phyloP scores from a whole-genome alignment of 2,797 vertebrate species.

The Mus caroli region DNA sequence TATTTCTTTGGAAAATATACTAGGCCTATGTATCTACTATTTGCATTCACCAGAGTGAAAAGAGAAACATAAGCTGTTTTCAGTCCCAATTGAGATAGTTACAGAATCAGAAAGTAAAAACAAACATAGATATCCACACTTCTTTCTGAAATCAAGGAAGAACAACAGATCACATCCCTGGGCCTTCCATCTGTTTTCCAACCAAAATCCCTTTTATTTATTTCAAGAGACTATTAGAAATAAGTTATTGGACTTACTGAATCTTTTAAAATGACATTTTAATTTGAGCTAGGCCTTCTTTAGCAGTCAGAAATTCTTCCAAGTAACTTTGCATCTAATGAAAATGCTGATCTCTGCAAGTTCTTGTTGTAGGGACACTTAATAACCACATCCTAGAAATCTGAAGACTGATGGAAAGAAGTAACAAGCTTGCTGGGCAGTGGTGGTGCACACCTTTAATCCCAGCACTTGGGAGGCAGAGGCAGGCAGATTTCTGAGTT shows the following conservation, averaged over 20 bases:
- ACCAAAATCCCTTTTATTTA: not conserved
- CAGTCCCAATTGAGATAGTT: not conserved
- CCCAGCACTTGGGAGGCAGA: no score
- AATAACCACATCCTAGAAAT: not conserved
- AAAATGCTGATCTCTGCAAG: not conserved
- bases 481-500: no score
- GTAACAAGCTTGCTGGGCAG: not conserved
- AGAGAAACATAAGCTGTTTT: slow-evolving; percentile 16
- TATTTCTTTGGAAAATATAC: slow-evolving; percentile 30
- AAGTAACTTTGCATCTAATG: not conserved
- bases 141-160: not conserved
- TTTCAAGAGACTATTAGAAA: slow-evolving; percentile 37
- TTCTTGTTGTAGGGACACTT: not conserved
- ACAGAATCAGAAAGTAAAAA: not conserved
- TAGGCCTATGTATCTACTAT: slow-evolving; percentile 9
- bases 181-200: not conserved
- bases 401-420: not conserved
- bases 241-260: slow-evolving; percentile 10
- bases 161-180: not conserved
- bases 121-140: not conserved
- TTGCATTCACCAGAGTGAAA: slow-evolving; percentile 36
- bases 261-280: not conserved
- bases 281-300: slow-evolving; percentile 3
- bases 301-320: not conserved
- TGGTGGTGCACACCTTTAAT: no score